Evolutionary conservation across 2,888 invertebrate genomes (phyloP).

Genomic region (Sarcophaga rosellei): DNA sequence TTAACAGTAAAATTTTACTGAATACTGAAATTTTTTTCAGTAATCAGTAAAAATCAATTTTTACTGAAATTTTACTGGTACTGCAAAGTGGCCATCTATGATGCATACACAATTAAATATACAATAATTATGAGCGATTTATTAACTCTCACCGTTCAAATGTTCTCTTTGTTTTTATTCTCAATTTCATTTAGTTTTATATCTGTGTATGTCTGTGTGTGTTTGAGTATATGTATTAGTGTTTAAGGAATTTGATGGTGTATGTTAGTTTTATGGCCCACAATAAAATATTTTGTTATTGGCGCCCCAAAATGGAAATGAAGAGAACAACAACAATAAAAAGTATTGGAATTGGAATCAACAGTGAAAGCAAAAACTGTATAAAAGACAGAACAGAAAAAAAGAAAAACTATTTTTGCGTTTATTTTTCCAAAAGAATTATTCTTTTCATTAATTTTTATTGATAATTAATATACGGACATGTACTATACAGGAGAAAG

Average conservation of each 20-base stretch:
- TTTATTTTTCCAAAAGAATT: no score
- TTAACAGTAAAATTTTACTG: no score
- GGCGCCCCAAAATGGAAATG: neutral
- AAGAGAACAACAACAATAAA: neutral
- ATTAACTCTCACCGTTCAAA: neutral
- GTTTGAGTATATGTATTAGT: neutral
- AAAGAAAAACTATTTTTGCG: no score
- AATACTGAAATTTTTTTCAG: no score
- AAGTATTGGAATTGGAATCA: neutral
- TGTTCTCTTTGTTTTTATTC: neutral
- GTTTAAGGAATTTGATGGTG: neutral
- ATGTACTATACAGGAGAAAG: no score
- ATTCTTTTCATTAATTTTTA: no score
- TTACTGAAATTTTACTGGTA: no score
- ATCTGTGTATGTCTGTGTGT: neutral
- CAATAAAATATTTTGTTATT: neutral
- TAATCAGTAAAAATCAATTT: no score
- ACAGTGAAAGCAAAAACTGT: neutral
- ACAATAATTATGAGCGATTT: neutral
- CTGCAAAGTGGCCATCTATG: no score
- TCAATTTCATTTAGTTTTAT: neutral
- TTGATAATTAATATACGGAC: no score
- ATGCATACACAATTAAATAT: neutral
- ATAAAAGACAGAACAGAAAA: no score
- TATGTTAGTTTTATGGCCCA: neutral